phyloP scores from a whole-genome alignment of 2,113 vertebrate species.

The Corvus moneduloides region DNA sequence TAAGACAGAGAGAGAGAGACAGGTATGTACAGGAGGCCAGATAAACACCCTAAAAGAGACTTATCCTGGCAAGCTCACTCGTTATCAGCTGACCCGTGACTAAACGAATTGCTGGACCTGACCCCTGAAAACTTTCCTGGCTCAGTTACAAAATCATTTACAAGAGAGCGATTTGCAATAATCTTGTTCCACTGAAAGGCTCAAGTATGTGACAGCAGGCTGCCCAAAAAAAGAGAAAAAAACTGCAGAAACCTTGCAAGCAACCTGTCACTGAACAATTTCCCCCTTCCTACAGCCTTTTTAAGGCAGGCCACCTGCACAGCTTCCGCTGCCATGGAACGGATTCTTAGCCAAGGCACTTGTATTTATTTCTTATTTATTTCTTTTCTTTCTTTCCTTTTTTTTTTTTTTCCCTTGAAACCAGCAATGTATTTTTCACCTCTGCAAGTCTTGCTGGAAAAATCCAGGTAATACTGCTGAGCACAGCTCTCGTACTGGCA shows the following conservation, averaged over 20 bases:
- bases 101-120: conserved; percentile 45
- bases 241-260: not conserved
- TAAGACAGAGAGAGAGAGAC: not conserved
- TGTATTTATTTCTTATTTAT: not conserved
- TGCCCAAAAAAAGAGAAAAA: not conserved
- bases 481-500: conserved; percentile 89
- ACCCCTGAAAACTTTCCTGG: conserved; percentile 41
- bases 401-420: not conserved
- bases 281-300: not conserved
- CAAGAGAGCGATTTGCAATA: conserved; percentile 33
- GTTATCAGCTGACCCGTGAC: conserved; percentile 42
- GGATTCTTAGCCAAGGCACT: not conserved
- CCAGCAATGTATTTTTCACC: conserved; percentile 68
- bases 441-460: conserved; percentile 82
- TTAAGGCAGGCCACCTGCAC: not conserved
- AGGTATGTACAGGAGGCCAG: conserved; percentile 24
- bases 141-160: conserved; percentile 54
- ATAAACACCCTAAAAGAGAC: not conserved
- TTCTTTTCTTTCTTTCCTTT: not conserved
- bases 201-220: conserved; percentile 16
- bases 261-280: not conserved
- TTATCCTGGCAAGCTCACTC: conserved; percentile 36
- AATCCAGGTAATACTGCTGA: conserved; percentile 90
- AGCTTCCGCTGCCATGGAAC: not conserved
- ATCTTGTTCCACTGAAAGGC: conserved; percentile 46